A percentile compares a stretch with the other conserved stretches of the same genome.
phyloP scores from a whole-genome alignment of 2,113 vertebrate species.

The Boleophthalmus pectinirostris region DNA sequence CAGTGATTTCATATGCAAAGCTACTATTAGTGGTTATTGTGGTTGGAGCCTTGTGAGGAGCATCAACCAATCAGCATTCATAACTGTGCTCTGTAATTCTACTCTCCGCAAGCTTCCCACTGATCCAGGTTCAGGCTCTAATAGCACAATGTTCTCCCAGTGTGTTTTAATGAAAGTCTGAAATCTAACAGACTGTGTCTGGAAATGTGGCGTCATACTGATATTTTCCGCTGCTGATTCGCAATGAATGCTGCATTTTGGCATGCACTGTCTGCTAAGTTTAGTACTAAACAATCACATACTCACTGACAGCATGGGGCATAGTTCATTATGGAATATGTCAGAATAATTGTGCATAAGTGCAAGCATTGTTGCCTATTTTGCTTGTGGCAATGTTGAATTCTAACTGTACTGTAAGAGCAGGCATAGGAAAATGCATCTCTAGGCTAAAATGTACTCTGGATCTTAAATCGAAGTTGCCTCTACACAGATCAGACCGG shows the following conservation, averaged over 20 bases:
- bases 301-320: conserved; percentile 16
- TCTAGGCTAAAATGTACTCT: background rate
- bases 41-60: conserved; percentile 80
- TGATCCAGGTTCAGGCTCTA: conserved; percentile 76
- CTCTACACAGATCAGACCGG: too few relatives aligned
- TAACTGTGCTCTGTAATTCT: conserved; percentile 74
- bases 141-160: conserved; percentile 54
- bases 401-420: too few relatives aligned
- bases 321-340: background rate
- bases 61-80: conserved; percentile 73
- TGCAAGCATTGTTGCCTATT: background rate
- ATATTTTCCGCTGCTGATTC: conserved; percentile 72
- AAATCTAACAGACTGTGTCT: conserved; percentile 72
- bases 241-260: conserved; percentile 35
- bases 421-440: background rate
- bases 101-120: conserved; percentile 57
- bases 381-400: background rate
- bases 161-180: conserved; percentile 53
- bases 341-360: background rate
- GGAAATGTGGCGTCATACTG: conserved; percentile 56
- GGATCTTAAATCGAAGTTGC: background rate
- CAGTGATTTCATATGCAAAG: conserved; percentile 48
- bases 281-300: conserved; percentile 36
- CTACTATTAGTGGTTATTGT: conserved; percentile 70
- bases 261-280: conserved; percentile 12